Conservation (phyloP, 2,113 vertebrate genomes). For the Chloropsis hardwickii region DNA sequence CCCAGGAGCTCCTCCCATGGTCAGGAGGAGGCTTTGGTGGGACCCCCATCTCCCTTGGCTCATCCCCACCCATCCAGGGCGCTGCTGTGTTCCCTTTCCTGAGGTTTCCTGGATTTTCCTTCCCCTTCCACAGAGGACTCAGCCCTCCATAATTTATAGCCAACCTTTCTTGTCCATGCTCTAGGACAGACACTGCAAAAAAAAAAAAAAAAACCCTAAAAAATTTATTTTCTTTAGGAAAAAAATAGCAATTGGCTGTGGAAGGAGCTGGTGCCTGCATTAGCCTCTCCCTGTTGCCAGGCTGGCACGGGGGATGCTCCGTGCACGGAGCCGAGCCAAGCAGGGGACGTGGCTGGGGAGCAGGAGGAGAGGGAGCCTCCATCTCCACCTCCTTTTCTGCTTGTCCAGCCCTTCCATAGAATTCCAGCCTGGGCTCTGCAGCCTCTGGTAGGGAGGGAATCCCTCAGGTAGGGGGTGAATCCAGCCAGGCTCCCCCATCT, state of each 20-base stretch:
- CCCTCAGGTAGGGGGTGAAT: rapidly evolving
- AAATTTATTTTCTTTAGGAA: constrained; percentile 21
- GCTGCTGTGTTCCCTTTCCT: neutral
- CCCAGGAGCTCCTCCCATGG: neutral
- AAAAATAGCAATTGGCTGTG: neutral
- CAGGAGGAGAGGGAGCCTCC: no score
- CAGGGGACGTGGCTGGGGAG: rapidly evolving
- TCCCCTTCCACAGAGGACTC: neutral
- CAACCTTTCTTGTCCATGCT: neutral
- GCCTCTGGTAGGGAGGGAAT: rapidly evolving
- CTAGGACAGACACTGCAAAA: neutral
- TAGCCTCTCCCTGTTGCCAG: neutral
- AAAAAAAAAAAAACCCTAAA: constrained; percentile 36
- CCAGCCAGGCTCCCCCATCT: neutral
- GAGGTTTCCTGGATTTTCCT: neutral
- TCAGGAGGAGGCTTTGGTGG: neutral
- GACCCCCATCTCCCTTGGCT: neutral
- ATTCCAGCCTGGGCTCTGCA: neutral
- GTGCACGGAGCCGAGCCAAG: neutral
- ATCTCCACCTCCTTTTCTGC: neutral
- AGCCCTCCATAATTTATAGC: constrained; percentile 22
- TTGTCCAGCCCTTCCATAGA: neutral
- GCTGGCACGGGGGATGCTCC: rapidly evolving
- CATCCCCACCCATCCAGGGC: neutral
- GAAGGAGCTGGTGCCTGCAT: neutral